Evolutionary conservation across 35 echinoderm and acorn worm species (phyloP).

Genomic region (Heliocidaris tuberculata): DNA sequence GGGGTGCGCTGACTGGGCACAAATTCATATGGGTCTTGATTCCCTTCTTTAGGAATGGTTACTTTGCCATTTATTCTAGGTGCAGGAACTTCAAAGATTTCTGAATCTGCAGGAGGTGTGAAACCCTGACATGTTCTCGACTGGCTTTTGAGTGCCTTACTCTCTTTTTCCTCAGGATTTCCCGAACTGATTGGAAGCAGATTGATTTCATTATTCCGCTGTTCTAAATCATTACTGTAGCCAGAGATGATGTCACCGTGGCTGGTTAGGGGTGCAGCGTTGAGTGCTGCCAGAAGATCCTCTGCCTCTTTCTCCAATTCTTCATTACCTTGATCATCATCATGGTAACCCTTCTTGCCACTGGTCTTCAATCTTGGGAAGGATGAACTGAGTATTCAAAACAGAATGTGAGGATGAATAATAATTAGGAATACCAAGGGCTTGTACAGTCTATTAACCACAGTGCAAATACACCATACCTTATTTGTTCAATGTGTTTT

Average conservation of each 20-base stretch:
- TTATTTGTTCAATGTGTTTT: neutral
- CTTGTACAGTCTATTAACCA: no score
- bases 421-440: neutral
- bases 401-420: neutral
- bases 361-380: neutral
- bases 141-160: neutral
- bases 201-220: neutral
- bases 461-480: no score
- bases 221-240: neutral
- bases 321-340: neutral
- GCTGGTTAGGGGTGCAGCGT: slow-evolving; percentile 18
- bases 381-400: slow-evolving; percentile 22
- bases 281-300: slow-evolving; percentile 8
- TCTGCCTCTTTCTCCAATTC: slow-evolving; percentile 40
- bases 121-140: neutral
- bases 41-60: neutral
- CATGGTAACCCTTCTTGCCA: neutral
- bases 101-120: neutral
- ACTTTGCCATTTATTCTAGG: neutral
- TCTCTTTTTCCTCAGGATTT: neutral
- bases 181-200: neutral
- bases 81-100: neutral
- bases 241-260: neutral
- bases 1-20: slow-evolving; percentile 79
- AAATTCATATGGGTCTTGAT: slow-evolving; percentile 79